These are phyloP conservation scores for Toxostoma redivivum DNA, from an alignment of 2,113 vertebrate species.

Conservation along the genomic window DNA sequence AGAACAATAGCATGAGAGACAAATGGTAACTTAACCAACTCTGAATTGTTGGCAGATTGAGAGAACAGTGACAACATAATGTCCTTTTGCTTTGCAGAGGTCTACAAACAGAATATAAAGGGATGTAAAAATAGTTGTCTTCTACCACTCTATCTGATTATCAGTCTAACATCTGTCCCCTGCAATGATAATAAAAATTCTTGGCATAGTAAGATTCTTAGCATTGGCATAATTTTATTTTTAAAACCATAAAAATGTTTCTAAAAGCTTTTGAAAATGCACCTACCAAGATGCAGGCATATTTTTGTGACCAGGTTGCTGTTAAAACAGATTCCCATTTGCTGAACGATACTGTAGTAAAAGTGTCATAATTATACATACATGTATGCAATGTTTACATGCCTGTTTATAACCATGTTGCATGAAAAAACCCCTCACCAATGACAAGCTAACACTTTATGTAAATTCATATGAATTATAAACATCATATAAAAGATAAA, in stretches of 20 bases:
- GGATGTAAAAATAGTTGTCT: neutral
- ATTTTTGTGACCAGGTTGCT: neutral
- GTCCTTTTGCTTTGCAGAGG: neutral
- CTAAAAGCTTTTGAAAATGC: neutral
- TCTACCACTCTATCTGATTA: neutral
- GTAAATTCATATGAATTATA: neutral
- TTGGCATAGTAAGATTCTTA: neutral
- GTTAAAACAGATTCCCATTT: neutral
- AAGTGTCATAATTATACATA: neutral
- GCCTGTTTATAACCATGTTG: neutral
- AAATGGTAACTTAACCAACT: conserved; percentile 50
- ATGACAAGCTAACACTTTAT: neutral
- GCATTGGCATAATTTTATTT: neutral
- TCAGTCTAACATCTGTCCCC: neutral
- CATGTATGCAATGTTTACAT: neutral
- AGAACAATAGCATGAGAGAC: conserved; percentile 57
- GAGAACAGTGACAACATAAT: neutral
- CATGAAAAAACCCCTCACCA: neutral
- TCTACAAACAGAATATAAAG: conserved; percentile 29
- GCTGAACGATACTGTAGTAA: neutral
- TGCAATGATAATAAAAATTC: neutral
- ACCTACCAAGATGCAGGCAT: neutral
- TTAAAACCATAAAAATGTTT: neutral
- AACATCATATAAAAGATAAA: neutral
- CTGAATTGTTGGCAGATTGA: conserved; percentile 44